Percentiles rank a stretch among this genome's conserved stretches.
Conservation (phyloP, 2,113 vertebrate species). For the Thymallus thymallus region DNA sequence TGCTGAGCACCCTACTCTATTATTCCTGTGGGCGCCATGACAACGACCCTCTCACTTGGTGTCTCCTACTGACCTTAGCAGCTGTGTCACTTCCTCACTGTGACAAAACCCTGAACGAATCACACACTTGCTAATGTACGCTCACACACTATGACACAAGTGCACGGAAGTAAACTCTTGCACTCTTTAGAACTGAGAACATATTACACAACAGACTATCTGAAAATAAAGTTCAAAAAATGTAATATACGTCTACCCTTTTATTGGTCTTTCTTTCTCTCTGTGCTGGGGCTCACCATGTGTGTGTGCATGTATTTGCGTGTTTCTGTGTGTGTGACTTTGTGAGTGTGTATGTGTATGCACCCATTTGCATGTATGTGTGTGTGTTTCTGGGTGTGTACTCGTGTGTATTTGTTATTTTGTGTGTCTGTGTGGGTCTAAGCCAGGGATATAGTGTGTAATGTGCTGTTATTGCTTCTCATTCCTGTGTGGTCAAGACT, state of each 20-base stretch:
- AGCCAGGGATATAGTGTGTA: slow-evolving; percentile 37
- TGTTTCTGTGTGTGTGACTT: slow-evolving; percentile 6
- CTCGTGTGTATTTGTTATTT: background rate
- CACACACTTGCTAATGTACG: background rate
- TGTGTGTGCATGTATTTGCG: background rate
- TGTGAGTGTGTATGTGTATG: slow-evolving; percentile 9
- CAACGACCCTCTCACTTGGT: background rate
- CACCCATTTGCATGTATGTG: slow-evolving; percentile 7
- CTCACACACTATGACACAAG: background rate
- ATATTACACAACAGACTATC: background rate
- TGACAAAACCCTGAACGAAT: background rate
- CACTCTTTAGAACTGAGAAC: background rate
- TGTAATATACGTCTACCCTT: too few species aligned
- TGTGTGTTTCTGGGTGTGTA: slow-evolving; percentile 32
- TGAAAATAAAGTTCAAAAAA: too few species aligned
- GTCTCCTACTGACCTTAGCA: slow-evolving; percentile 7
- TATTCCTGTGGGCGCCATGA: background rate
- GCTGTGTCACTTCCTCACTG: slow-evolving; percentile 6
- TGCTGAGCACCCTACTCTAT: background rate
- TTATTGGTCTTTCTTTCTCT: background rate
- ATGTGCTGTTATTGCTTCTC: slow-evolving; percentile 71
- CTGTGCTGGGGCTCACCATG: background rate
- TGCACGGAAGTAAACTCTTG: background rate
- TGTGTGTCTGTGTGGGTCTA: slow-evolving; percentile 1
- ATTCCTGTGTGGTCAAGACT: slow-evolving; percentile 68